Evolutionary conservation across 1,140 invertebrate genomes (phyloP), one percentile per base, ranked within the genome.

Genomic region (Phymastichus coffea): DNA sequence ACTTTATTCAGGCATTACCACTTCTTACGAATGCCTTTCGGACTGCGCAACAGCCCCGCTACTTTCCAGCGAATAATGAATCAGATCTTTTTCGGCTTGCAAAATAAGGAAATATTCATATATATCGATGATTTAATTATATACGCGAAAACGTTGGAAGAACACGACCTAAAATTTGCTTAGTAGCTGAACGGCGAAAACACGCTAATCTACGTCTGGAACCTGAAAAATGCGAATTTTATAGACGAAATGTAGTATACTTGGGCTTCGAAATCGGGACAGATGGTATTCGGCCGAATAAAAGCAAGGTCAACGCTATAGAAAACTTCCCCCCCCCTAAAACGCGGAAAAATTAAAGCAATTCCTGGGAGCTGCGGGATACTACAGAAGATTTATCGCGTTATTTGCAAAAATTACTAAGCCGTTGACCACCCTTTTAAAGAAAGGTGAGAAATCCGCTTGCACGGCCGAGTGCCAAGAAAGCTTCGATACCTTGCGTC

Each of bases 331-430:
- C 49, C 1, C 4, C n/a, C n/a, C n/a, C n/a, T n/a, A n/a, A n/a
- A n/a, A n/a, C n/a, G n/a, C n/a, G n/a, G n/a, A 15, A 1, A 38
- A 40, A 33, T 6, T 33, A 7, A 33, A 33, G 12, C 28, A 33
- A 12, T 12, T 33, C 6, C 28, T 33, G 6, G 28, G 28, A 7
- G 6, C 12, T 6, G 12, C 28, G 6, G 35, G 51, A 10, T 71
- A 67, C 15, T 70, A 64, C 26, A 20, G 69, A 4, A 17, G 59
- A 1, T 65, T 65, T 53, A 63, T 69, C 9, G 2, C 3, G 28
- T 6, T 6, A 33, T 33, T 7, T 57, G 63, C 44, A 2, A 51
- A 15, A n/a, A 17, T 40, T 12, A n/a, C 38, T 17, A 9, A 17
- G 4, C 38, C 38, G n/a, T 17, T 40, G 8, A 35, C 15, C 14